Conservation (phyloP, 2,888 invertebrate species). For the Xylota sylvarum region DNA sequence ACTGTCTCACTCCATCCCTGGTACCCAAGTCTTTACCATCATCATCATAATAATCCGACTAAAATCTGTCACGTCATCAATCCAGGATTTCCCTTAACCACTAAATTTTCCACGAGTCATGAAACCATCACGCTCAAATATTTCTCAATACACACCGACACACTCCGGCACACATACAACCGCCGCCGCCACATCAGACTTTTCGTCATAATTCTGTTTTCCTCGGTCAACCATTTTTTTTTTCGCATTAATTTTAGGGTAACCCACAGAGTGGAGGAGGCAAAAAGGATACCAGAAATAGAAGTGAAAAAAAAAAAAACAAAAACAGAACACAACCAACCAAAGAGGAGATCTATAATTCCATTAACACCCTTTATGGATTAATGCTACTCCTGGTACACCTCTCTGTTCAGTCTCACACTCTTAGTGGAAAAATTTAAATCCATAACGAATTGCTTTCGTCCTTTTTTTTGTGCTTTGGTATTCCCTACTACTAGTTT, state of each 20-base stretch:
- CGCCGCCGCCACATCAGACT: background rate
- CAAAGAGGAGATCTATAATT: conserved; percentile 71
- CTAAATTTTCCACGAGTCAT: conserved; percentile 75
- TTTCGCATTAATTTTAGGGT: conserved; percentile 31
- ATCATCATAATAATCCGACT: conserved; percentile 68
- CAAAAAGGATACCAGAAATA: conserved; percentile 42
- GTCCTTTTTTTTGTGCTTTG: conserved; percentile 36
- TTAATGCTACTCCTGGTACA: conserved; percentile 66
- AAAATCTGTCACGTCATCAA: conserved; percentile 76
- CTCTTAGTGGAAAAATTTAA: conserved; percentile 67
- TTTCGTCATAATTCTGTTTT: conserved; percentile 48
- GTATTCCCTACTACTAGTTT: background rate
- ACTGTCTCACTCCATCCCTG: background rate
- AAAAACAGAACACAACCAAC: conserved; percentile 9
- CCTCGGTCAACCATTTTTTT: conserved; percentile 44
- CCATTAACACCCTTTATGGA: conserved; percentile 77
- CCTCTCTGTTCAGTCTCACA: conserved; percentile 18
- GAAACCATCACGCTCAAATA: conserved; percentile 61
- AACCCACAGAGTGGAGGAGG: conserved; percentile 29
- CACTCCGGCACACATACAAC: background rate
- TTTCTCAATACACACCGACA: conserved; percentile 15
- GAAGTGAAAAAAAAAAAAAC: conserved; percentile 1
- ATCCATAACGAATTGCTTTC: conserved; percentile 77
- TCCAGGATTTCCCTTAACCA: conserved; percentile 72
- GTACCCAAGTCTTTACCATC: conserved; percentile 20